Conservation (phyloP, 2,888 invertebrate genomes). For the Marronus borbonicus region DNA sequence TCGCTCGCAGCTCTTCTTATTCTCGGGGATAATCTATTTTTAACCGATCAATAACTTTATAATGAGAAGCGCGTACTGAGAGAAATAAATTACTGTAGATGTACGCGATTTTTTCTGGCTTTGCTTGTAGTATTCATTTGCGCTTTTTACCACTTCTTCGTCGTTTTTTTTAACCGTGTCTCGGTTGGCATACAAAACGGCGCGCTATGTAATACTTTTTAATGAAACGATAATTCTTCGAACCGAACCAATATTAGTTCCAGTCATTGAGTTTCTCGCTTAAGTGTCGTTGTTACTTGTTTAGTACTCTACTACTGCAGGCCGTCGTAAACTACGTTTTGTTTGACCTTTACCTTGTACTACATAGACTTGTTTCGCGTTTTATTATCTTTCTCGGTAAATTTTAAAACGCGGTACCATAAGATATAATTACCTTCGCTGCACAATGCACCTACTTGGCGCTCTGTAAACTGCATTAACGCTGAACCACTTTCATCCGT, state of each 20-base stretch:
- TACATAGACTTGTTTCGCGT: slow-evolving; percentile 2
- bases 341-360: slow-evolving; percentile 13
- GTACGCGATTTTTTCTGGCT: not conserved
- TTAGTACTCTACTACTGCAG: not conserved
- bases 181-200: not conserved
- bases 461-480: no score
- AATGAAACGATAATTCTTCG: slow-evolving; percentile 33
- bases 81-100: slow-evolving; percentile 25
- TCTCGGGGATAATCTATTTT: slow-evolving; percentile 22
- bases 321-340: not conserved
- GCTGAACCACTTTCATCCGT: no score
- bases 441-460: no score
- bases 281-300: slow-evolving; percentile 14
- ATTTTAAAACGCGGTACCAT: not conserved
- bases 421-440: not conserved
- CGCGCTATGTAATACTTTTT: slow-evolving; percentile 23
- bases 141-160: not conserved
- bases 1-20: not conserved
- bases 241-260: slow-evolving; percentile 22
- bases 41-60: slow-evolving; percentile 31
- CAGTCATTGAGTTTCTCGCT: slow-evolving; percentile 32
- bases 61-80: slow-evolving; percentile 29
- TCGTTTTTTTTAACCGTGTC: not conserved
- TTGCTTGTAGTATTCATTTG: not conserved
- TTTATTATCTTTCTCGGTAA: slow-evolving; percentile 6